phyloP scores from a whole-genome alignment of 2,113 vertebrate species.

The Arvicanthis niloticus region DNA sequence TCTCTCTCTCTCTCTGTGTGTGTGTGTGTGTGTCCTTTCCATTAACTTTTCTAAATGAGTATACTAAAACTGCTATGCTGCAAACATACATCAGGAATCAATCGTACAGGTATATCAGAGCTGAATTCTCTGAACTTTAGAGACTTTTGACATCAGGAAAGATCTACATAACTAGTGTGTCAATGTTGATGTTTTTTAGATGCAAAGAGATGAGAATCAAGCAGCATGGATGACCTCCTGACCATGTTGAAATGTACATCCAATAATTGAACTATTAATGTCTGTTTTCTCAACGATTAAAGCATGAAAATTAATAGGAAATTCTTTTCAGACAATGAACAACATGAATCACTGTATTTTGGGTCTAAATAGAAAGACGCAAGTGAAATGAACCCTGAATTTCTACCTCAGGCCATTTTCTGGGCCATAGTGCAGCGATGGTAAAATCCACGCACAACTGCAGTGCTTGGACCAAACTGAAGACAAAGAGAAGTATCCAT shows the following conservation, averaged over 20 bases:
- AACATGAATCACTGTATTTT: slow-evolving; percentile 15
- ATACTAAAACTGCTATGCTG: not conserved
- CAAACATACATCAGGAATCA: not conserved
- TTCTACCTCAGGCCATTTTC: slow-evolving; percentile 28
- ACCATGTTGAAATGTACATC: not conserved
- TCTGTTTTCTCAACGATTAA: not conserved
- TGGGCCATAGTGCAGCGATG: not conserved
- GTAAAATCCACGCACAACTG: not conserved
- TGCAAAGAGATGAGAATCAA: not conserved
- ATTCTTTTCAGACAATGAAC: slow-evolving; percentile 11
- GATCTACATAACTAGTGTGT: not conserved
- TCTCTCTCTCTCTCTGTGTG: too few species aligned
- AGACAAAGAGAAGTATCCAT: slow-evolving; percentile 1
- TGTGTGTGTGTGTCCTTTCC: not conserved
- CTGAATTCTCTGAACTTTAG: not conserved
- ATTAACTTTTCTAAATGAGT: slow-evolving; percentile 21
- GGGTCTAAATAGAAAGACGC: slow-evolving; percentile 7
- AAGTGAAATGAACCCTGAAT: not conserved
- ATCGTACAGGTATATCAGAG: not conserved
- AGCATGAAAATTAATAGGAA: slow-evolving; percentile 13
- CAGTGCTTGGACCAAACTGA: not conserved
- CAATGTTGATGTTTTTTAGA: slow-evolving; percentile 2
- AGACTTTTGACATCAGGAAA: not conserved
- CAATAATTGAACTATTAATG: slow-evolving; percentile 16
- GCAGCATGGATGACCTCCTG: not conserved